Conservation (phyloP, 1,140 invertebrate species). For the Caenorhabditis briggsae region DNA sequence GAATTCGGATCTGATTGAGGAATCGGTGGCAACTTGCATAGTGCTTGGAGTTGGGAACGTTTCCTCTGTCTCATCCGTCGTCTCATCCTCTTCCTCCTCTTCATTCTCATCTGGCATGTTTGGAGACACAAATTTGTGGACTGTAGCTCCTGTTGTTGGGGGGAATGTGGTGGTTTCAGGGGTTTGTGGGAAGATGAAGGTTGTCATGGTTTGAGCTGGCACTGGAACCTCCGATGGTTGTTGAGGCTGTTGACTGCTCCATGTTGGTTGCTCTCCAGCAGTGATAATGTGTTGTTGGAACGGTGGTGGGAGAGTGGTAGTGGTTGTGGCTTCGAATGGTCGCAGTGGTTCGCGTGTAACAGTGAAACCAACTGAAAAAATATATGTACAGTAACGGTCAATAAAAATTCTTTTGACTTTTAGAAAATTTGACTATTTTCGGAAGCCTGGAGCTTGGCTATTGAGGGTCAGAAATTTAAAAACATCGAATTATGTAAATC, state of each 20-base stretch:
- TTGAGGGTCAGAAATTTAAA: no score
- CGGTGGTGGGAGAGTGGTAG: conserved; percentile 36
- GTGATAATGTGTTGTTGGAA: conserved; percentile 33
- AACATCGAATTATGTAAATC: no score
- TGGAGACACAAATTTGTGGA: conserved; percentile 27
- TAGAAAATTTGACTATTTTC: no score
- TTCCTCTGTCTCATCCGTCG: conserved; percentile 13
- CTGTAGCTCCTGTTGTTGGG: conserved; percentile 24
- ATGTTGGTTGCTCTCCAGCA: conserved; percentile 17
- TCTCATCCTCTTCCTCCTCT: conserved; percentile 51
- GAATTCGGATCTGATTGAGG: not conserved
- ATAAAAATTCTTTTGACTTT: no score
- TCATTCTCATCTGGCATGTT: conserved; percentile 28
- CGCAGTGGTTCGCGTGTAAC: conserved; percentile 13
- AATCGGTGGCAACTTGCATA: conserved; percentile 30
- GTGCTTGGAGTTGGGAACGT: conserved; percentile 57
- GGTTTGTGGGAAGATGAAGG: conserved; percentile 60
- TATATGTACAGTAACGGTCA: not conserved
- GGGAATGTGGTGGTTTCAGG: conserved; percentile 22
- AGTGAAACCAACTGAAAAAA: conserved; percentile 10
- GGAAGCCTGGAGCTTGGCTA: no score
- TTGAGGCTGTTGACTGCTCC: conserved; percentile 37
- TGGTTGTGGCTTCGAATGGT: conserved; percentile 7
- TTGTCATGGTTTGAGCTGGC: conserved; percentile 7
- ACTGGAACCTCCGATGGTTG: conserved; percentile 20